Evolutionary conservation across 2,888 invertebrate genomes (phyloP), one percentile per base, ranked within the genome.

Genomic region (Pseudococcus viburni): DNA sequence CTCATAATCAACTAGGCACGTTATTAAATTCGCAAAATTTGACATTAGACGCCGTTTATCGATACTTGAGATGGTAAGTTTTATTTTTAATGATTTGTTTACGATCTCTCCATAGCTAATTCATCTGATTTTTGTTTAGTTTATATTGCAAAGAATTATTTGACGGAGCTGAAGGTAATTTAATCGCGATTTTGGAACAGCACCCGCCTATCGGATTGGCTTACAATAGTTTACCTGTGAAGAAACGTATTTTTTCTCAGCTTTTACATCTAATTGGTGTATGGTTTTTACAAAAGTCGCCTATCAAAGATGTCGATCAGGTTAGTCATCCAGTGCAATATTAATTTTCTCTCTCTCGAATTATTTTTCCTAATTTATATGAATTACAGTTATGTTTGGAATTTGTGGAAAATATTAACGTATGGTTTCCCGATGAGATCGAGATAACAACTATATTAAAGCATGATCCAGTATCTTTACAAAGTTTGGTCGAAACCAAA

Each of bases 1-100:
- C 98, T 1, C 96, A 97, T 91, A 98, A 99, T 92, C 98, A 98
- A 92, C 93, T 99, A 90, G 98, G 98, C 0, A 98, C 97, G 22
- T 92, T 99, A 86, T 95, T 95, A 89, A 95, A 95, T 90, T 95
- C 94, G 86, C 94, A 94, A 91, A 96, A 96, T 92, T 95, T 95
- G 91, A 95, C 96, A 91, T 93, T 98, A 89, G 97, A 98, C 92
- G 97, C 98, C 0, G 88, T 89, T 33, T 90, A 90, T 91, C 95
- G 96, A 92, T 98, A 98, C 91, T 94, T 98, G 90, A 94, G 97
- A 92, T 97, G 98, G 91, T 93, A 95, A 89, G 94, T 73, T 59
- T 42, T 59, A 42, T 33, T 33, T 33, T 73, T 0, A 86, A 33
- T 1, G 17, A 17, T 12, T 17, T 55, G 8, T n/a, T n/a, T 19